Conservation (phyloP, 2,888 invertebrate species). For the Amblyjoppa fuscipennis region DNA sequence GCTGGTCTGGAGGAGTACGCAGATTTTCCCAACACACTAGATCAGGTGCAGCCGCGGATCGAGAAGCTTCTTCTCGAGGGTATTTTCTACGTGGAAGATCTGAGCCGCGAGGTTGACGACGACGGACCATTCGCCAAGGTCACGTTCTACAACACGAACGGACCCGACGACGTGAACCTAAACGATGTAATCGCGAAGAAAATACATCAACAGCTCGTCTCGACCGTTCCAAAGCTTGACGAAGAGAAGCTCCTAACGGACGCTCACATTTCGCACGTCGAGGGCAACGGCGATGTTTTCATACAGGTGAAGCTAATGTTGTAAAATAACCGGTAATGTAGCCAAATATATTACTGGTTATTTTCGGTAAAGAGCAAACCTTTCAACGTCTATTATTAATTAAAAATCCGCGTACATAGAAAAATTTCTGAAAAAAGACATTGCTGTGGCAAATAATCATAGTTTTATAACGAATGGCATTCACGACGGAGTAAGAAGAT, state of each 20-base stretch:
- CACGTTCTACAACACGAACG: conserved; percentile 89
- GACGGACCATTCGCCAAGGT: conserved; percentile 86
- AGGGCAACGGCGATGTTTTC: conserved; percentile 84
- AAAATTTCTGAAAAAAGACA: too few species aligned
- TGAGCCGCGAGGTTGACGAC: conserved; percentile 82
- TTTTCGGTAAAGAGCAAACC: too few species aligned
- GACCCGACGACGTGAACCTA: conserved; percentile 88
- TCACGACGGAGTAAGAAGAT: too few species aligned
- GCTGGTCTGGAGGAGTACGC: conserved; percentile 90
- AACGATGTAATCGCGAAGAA: conserved; percentile 88
- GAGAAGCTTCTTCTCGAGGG: conserved; percentile 86
- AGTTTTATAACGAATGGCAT: too few species aligned
- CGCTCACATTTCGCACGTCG: conserved; percentile 84
- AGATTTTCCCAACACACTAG: conserved; percentile 78
- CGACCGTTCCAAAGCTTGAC: conserved; percentile 82
- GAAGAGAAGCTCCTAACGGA: conserved; percentile 73
- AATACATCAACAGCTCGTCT: conserved; percentile 84
- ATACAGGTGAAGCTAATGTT: conserved; percentile 80
- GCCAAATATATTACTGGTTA: too few species aligned
- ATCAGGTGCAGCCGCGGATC: conserved; percentile 81
- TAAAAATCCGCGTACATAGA: too few species aligned
- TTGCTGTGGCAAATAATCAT: too few species aligned
- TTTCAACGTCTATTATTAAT: too few species aligned
- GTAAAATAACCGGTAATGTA: conserved; percentile 71
- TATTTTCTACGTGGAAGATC: conserved; percentile 87